A percentile compares a stretch with the other conserved stretches of the same genome.
Conservation (phyloP, 2,888 invertebrate species). For the Melipona bicolor region DNA sequence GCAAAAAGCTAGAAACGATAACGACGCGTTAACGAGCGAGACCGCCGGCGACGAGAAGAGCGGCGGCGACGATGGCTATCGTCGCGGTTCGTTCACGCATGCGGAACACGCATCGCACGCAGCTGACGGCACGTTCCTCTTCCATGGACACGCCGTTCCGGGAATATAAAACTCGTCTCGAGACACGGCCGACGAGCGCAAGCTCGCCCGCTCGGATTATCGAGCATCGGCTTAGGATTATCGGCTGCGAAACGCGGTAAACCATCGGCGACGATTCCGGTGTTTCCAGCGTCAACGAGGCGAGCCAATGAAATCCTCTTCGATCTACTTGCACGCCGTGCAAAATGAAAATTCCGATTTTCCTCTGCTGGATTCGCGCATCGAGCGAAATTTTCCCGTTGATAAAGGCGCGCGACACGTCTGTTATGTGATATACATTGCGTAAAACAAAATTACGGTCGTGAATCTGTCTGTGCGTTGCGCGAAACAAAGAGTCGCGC, state of each 20-base stretch:
- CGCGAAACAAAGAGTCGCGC: too few relatives aligned
- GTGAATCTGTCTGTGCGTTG: not conserved
- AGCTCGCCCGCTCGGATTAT: constrained; percentile 38
- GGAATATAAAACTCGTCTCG: constrained; percentile 62
- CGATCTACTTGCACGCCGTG: not conserved
- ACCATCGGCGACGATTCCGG: constrained; percentile 10
- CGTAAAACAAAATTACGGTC: not conserved
- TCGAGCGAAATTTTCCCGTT: not conserved
- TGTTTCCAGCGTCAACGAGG: constrained; percentile 13
- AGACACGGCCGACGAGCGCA: constrained; percentile 20
- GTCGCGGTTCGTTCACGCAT: constrained; percentile 66
- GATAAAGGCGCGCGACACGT: not conserved
- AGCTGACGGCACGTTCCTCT: constrained; percentile 66
- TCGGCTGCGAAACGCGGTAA: constrained; percentile 6
- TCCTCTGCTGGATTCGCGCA: not conserved
- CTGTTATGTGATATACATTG: not conserved
- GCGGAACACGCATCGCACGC: constrained; percentile 64
- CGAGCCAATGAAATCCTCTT: not conserved
- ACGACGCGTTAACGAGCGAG: constrained; percentile 71
- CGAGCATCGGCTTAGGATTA: constrained; percentile 45
- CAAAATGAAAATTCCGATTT: not conserved
- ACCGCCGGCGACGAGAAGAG: constrained; percentile 53
- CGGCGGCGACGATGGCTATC: constrained; percentile 30
- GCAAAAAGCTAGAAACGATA: constrained; percentile 60
- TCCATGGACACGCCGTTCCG: constrained; percentile 51